A percentile compares a stretch with the other conserved stretches of the same genome.
These are phyloP conservation scores for Drosophila nr. medialis DNA, from an alignment of 2,888 invertebrate genomes.

Conservation along the genomic window DNA sequence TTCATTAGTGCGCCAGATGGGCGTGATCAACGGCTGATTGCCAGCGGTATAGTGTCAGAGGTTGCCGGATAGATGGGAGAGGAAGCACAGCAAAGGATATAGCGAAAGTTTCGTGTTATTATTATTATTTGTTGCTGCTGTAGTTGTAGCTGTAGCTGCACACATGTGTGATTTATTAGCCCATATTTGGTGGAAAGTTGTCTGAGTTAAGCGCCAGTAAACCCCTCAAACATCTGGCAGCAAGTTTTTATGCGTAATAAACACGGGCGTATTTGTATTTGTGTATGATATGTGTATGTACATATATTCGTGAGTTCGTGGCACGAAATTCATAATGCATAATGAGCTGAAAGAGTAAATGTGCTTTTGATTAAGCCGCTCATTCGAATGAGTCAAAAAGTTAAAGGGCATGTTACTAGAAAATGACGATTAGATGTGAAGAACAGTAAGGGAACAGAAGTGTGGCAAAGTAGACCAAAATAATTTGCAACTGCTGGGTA, in stretches of 20 bases:
- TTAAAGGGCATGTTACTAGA: background rate
- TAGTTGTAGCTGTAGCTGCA: slow-evolving; percentile 32
- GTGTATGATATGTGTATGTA: slow-evolving; percentile 2
- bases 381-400: background rate
- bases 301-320: slow-evolving; percentile 17
- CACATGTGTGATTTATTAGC: slow-evolving; percentile 66
- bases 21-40: slow-evolving; percentile 48
- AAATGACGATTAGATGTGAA: background rate
- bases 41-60: slow-evolving; percentile 7
- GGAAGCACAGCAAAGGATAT: slow-evolving; percentile 35
- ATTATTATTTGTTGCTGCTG: slow-evolving; percentile 24
- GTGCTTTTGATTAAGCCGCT: slow-evolving; percentile 48
- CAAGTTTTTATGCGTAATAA: slow-evolving; percentile 36
- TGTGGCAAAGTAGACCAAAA: background rate
- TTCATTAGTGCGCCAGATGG: slow-evolving; percentile 69
- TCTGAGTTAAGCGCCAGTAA: slow-evolving; percentile 39
- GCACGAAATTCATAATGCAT: slow-evolving; percentile 59
- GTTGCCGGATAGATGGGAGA: background rate
- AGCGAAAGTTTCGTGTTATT: slow-evolving; percentile 49
- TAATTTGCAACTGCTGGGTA: slow-evolving; percentile 3
- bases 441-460: background rate
- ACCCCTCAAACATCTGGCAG: slow-evolving; percentile 45
- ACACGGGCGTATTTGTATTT: background rate
- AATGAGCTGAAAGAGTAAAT: slow-evolving; percentile 59
- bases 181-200: slow-evolving; percentile 62